A percentile compares a stretch with the other conserved stretches of the same genome.
These are phyloP conservation scores for Valencia hispanica DNA, from an alignment of 2,797 vertebrate species.

Conservation along the genomic window DNA sequence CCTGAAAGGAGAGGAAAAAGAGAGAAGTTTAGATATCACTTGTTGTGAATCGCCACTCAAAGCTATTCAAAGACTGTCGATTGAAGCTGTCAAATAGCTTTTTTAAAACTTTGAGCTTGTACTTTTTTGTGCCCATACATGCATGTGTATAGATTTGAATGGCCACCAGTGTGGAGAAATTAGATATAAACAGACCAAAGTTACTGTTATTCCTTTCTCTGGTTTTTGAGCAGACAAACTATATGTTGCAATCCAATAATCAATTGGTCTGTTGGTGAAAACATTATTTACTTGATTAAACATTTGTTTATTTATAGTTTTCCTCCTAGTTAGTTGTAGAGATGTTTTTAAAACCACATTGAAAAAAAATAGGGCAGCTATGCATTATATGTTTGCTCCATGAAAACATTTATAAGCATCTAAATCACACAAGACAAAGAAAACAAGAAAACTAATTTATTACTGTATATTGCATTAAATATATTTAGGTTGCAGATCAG, in stretches of 20 bases:
- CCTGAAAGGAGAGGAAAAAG: constrained; percentile 82
- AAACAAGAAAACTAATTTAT: too few species aligned
- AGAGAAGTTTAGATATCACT: constrained; percentile 54
- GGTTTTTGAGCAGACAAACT: background rate
- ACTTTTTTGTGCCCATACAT: background rate
- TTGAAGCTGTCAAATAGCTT: constrained; percentile 59
- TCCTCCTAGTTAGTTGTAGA: background rate
- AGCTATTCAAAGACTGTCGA: constrained; percentile 50
- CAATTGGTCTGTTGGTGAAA: background rate
- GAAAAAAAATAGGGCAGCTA: background rate
- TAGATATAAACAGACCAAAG: background rate
- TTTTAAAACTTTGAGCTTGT: constrained; percentile 33
- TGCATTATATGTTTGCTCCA: background rate
- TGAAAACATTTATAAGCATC: background rate
- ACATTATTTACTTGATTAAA: background rate
- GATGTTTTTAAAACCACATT: background rate
- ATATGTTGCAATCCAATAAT: background rate
- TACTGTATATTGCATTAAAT: constrained; percentile 1
- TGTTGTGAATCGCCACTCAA: constrained; percentile 27
- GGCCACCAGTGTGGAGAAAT: background rate
- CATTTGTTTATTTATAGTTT: background rate
- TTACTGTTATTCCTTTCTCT: background rate
- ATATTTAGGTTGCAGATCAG: constrained; percentile 18
- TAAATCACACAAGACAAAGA: background rate
- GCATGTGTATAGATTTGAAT: background rate